Conservation (phyloP, 1,140 invertebrate genomes). For the Eumeta japonica region DNA sequence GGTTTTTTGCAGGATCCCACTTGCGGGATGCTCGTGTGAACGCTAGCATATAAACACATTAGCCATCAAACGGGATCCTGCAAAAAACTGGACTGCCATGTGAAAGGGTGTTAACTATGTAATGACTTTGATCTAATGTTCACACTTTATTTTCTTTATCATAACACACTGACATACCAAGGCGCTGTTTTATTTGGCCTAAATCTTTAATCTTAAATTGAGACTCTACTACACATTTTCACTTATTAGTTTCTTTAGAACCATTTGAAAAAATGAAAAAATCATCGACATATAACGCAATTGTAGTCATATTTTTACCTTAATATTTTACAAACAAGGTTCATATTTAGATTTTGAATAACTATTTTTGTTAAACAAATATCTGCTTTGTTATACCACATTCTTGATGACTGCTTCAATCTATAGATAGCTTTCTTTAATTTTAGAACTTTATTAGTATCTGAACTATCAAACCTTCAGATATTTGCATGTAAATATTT, state of each 20-base stretch:
- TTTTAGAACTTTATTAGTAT: slow-evolving; percentile 4
- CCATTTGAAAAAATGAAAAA: slow-evolving; percentile 24
- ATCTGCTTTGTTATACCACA: slow-evolving; percentile 9
- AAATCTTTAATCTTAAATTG: too few species aligned
- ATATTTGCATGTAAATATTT: slow-evolving; percentile 9
- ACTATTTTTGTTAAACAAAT: slow-evolving; percentile 5
- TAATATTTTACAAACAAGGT: slow-evolving; percentile 13
- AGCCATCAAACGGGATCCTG: too few species aligned
- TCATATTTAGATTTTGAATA: slow-evolving; percentile 11
- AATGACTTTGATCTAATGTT: slow-evolving; percentile 11
- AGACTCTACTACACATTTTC: slow-evolving; percentile 10
- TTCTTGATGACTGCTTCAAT: slow-evolving; percentile 6
- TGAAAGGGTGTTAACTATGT: too few species aligned
- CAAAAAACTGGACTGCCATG: too few species aligned
- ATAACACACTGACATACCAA: slow-evolving; percentile 14
- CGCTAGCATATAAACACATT: too few species aligned
- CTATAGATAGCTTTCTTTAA: slow-evolving; percentile 12
- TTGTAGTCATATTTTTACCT: slow-evolving; percentile 11
- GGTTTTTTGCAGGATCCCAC: too few species aligned
- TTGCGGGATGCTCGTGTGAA: too few species aligned
- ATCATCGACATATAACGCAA: slow-evolving; percentile 30
- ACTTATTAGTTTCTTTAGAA: slow-evolving; percentile 7
- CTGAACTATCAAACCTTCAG: slow-evolving; percentile 6
- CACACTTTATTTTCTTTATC: slow-evolving; percentile 7
- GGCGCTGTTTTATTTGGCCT: too few species aligned